A percentile compares a stretch with the other conserved stretches of the same genome.
Evolutionary conservation across 2,888 invertebrate species (phyloP).

Genomic region (Seira ritae): DNA sequence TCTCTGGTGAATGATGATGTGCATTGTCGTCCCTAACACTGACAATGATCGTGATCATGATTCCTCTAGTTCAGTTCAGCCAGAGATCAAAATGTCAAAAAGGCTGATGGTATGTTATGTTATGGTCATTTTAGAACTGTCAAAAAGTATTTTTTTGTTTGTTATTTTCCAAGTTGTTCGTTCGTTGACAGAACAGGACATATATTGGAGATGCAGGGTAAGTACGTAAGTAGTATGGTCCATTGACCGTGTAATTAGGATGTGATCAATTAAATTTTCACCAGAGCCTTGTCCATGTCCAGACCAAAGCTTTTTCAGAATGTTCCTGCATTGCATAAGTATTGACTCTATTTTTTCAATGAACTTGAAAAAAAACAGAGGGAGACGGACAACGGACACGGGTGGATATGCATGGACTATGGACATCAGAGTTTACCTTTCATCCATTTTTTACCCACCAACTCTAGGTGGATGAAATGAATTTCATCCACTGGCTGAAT

Average conservation of each 20-base stretch:
- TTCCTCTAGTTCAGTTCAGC: too few relatives aligned
- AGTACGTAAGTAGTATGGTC: too few relatives aligned
- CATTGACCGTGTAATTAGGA: conserved; percentile 66
- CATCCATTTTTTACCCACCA: too few relatives aligned
- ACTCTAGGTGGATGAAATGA: too few relatives aligned
- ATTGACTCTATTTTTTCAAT: not conserved
- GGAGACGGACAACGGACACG: too few relatives aligned
- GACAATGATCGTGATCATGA: too few relatives aligned
- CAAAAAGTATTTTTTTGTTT: conserved; percentile 28
- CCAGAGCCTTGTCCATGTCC: conserved; percentile 8
- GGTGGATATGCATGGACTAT: too few relatives aligned
- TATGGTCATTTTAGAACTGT: conserved; percentile 24
- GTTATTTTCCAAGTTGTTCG: conserved; percentile 25
- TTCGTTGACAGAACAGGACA: conserved; percentile 28
- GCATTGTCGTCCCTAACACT: not conserved
- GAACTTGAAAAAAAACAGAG: not conserved
- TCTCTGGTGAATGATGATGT: too few relatives aligned
- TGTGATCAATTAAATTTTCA: conserved; percentile 59
- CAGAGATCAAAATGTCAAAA: not conserved
- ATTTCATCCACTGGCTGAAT: too few relatives aligned
- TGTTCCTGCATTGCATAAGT: not conserved
- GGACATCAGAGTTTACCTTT: too few relatives aligned
- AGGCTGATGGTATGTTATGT: too few relatives aligned
- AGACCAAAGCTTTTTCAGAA: not conserved
- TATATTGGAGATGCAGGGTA: not conserved